Evolutionary conservation across 2,888 invertebrate genomes (phyloP).

Genomic region (Mimumesa dahlbomi): DNA sequence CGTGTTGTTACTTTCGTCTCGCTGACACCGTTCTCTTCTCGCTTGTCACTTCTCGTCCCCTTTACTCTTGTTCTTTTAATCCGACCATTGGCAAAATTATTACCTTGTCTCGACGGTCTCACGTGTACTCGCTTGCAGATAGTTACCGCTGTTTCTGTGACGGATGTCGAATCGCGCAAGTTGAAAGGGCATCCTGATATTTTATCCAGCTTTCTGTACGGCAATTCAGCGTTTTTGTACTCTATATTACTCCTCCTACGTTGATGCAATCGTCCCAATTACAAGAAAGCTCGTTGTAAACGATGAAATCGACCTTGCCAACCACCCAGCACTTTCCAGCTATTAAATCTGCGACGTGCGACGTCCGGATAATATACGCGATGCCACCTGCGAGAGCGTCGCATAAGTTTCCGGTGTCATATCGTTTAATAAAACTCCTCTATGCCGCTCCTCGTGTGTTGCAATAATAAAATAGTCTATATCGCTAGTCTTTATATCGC

Average conservation of each 20-base stretch:
- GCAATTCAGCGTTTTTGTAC: conserved; percentile 38
- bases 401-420: conserved; percentile 41
- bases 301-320: conserved; percentile 49
- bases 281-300: conserved; percentile 44
- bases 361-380: conserved; percentile 41
- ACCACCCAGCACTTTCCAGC: conserved; percentile 13
- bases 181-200: too few species aligned
- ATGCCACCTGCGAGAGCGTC: conserved; percentile 39
- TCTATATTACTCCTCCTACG: conserved; percentile 54
- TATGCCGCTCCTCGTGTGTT: conserved; percentile 5
- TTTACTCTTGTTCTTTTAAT: too few species aligned
- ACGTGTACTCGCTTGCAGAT: too few species aligned
- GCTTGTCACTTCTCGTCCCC: too few species aligned
- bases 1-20: not conserved
- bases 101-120: too few species aligned
- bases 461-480: conserved; percentile 42
- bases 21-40: not conserved
- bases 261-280: conserved; percentile 54
- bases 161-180: too few species aligned
- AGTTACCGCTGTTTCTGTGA: too few species aligned
- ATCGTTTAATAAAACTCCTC: conserved; percentile 51
- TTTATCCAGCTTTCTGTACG: too few species aligned
- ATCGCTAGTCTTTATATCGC: conserved; percentile 2
- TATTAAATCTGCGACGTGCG: conserved; percentile 25
- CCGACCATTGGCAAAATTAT: too few species aligned